Evolutionary conservation across 1,140 invertebrate species (phyloP).

Genomic region (honey bee (Apis mellifera)): DNA sequence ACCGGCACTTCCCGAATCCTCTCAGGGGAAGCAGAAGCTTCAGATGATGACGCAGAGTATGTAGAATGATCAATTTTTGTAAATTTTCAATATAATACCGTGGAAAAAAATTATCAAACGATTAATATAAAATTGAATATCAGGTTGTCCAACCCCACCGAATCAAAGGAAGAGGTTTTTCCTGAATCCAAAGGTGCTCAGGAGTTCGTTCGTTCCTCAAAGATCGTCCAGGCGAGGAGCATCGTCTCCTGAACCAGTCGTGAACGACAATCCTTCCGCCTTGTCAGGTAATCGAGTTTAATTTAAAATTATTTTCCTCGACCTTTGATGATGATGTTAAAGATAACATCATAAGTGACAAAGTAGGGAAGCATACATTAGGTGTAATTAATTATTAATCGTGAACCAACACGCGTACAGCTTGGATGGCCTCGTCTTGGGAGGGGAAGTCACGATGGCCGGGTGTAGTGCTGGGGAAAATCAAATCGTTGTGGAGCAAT

Average conservation of each 20-base stretch:
- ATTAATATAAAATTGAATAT: not conserved
- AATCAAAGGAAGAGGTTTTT: constrained; percentile 90
- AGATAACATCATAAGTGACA: not conserved
- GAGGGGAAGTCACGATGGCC: constrained; percentile 86
- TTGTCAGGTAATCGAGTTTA: constrained; percentile 84
- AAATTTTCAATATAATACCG: not conserved
- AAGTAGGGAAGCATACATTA: too few relatives aligned
- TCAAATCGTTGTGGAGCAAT: constrained; percentile 91
- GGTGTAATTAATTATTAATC: constrained; percentile 49
- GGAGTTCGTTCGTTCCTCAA: constrained; percentile 85
- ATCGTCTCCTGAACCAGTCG: constrained; percentile 73
- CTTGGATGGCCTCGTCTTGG: constrained; percentile 82
- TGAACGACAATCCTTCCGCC: constrained; percentile 80
- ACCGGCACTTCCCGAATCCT: constrained; percentile 71
- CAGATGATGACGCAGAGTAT: constrained; percentile 82
- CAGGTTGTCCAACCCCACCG: constrained; percentile 90
- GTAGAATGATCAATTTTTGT: constrained; percentile 52
- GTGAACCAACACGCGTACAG: constrained; percentile 60
- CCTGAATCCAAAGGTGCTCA: constrained; percentile 88
- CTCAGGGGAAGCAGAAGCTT: constrained; percentile 70
- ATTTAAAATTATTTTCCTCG: too few relatives aligned
- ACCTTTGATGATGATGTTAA: too few relatives aligned
- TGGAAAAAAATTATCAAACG: not conserved
- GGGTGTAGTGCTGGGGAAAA: constrained; percentile 91
- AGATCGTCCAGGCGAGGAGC: constrained; percentile 75